Percentiles rank a stretch among this genome's conserved stretches.
Conservation (phyloP, 2,797 vertebrate species). For the Cyclopterus lumpus region DNA sequence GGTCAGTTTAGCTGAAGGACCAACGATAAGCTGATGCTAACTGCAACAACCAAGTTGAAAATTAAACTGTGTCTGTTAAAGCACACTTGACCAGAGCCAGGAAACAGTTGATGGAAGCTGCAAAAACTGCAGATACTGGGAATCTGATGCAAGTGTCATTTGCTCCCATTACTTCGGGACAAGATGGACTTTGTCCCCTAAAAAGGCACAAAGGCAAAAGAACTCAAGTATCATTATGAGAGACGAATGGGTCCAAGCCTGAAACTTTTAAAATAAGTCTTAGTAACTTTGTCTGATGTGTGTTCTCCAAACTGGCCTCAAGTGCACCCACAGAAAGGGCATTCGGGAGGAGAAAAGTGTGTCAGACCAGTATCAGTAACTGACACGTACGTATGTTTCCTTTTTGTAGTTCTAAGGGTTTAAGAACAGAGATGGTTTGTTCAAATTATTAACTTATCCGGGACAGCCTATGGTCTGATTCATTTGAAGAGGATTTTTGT, state of each 20-base stretch:
- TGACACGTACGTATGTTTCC: slow-evolving; percentile 18
- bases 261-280: neutral
- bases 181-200: neutral
- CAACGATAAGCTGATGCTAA: neutral
- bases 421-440: neutral
- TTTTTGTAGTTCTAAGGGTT: neutral
- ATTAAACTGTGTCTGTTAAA: neutral
- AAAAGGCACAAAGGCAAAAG: neutral
- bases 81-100: neutral
- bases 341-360: slow-evolving; percentile 24
- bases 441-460: neutral
- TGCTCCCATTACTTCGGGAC: neutral
- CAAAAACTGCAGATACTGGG: neutral
- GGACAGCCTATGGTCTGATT: neutral
- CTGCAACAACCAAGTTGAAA: neutral
- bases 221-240: neutral
- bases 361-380: slow-evolving; percentile 9
- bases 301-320: slow-evolving; percentile 14
- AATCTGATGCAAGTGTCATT: slow-evolving; percentile 5
- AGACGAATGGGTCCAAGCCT: neutral
- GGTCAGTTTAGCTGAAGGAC: neutral
- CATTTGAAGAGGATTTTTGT: neutral
- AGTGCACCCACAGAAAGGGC: slow-evolving; percentile 9
- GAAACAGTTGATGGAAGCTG: neutral
- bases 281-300: neutral